Evolutionary conservation across 2,888 invertebrate species (phyloP).

Genomic region (Drosophila prolongata): DNA sequence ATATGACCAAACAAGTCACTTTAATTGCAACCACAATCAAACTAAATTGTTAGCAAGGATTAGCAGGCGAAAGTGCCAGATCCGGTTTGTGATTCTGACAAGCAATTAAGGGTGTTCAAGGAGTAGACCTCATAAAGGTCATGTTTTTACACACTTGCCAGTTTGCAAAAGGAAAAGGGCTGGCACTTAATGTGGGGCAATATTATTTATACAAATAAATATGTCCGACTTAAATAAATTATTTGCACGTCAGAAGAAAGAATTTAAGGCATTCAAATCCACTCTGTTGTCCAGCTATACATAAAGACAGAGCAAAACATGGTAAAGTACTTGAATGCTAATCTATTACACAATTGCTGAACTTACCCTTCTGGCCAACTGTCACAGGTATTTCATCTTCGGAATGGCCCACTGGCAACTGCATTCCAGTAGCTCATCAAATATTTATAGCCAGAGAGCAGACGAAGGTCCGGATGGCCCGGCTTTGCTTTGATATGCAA

Average conservation of each 20-base stretch:
- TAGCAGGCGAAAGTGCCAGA: neutral
- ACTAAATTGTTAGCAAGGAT: constrained; percentile 16
- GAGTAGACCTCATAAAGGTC: constrained; percentile 6
- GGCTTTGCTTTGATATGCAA: constrained; percentile 42
- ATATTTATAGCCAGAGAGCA: constrained; percentile 36
- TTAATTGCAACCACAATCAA: constrained; percentile 36
- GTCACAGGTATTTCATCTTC: constrained; percentile 30
- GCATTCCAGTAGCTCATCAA: constrained; percentile 39
- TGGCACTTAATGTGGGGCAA: neutral
- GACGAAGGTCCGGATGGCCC: constrained; percentile 26
- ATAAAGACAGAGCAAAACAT: constrained; percentile 16
- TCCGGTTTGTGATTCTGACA: constrained; percentile 10
- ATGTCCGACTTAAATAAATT: neutral
- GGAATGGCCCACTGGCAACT: constrained; percentile 17
- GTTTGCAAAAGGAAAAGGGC: neutral
- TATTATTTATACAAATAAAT: neutral
- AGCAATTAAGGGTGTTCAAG: constrained; percentile 12
- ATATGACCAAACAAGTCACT: constrained; percentile 25
- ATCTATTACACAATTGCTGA: constrained; percentile 32
- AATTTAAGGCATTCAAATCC: constrained; percentile 15
- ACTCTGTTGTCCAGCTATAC: constrained; percentile 11
- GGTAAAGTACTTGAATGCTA: constrained; percentile 30
- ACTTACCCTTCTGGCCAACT: constrained; percentile 11
- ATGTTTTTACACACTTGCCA: neutral
- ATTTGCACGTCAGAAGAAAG: constrained; percentile 1